phyloP scores from a whole-genome alignment of 2,797 vertebrate species.

The Crocidura indochinensis region DNA sequence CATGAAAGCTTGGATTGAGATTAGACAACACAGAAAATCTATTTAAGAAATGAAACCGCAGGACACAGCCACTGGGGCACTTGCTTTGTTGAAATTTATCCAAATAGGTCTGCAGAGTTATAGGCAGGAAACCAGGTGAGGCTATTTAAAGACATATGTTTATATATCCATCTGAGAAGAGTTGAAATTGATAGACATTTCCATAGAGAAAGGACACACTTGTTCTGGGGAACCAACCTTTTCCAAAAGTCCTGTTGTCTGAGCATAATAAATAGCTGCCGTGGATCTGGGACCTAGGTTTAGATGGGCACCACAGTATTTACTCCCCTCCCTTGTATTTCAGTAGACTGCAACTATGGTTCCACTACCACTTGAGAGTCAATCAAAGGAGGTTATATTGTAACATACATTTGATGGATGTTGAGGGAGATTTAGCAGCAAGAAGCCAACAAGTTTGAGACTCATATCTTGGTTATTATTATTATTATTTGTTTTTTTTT shows the following conservation, averaged over 20 bases:
- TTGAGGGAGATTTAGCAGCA: too few species aligned
- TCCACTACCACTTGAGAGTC: too few species aligned
- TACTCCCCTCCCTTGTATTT: neutral
- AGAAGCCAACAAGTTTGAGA: too few species aligned
- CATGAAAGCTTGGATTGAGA: neutral
- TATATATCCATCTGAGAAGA: neutral
- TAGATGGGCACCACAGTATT: neutral
- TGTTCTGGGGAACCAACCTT: neutral
- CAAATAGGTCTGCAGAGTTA: neutral
- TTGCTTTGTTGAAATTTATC: neutral
- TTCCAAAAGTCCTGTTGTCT: neutral
- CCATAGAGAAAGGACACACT: neutral
- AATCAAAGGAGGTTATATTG: too few species aligned
- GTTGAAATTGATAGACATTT: neutral
- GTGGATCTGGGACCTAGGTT: neutral
- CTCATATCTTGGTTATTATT: too few species aligned
- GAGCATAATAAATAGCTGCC: neutral
- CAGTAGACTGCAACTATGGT: neutral
- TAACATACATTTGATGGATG: too few species aligned
- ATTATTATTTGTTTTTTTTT: too few species aligned
- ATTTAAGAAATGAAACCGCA: conserved; percentile 31
- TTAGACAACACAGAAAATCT: conserved; percentile 4
- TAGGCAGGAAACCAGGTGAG: neutral
- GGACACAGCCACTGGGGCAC: neutral
- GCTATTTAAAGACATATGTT: neutral